These are phyloP conservation scores for Rhinichthys osculus DNA, from an alignment of 2,797 vertebrate genomes.

Conservation along the genomic window DNA sequence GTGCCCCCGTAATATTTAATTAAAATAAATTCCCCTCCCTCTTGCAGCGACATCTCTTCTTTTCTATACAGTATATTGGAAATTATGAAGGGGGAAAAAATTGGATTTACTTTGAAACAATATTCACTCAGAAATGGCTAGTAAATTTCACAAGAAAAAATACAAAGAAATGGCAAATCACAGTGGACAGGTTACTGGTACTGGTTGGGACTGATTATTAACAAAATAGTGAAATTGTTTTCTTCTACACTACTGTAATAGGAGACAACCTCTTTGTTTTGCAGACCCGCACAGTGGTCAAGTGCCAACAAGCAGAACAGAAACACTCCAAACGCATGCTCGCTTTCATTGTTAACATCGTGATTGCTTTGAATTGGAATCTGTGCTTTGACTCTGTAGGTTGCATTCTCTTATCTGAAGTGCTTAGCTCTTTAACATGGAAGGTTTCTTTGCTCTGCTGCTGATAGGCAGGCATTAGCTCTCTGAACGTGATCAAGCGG, in stretches of 20 bases:
- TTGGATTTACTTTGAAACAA: too few relatives aligned
- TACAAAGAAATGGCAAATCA: too few relatives aligned
- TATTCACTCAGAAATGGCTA: too few relatives aligned
- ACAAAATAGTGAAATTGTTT: neutral
- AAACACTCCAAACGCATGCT: neutral
- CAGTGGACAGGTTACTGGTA: neutral
- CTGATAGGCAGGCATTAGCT: slow-evolving; percentile 46
- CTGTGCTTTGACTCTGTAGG: neutral
- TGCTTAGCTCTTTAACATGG: slow-evolving; percentile 32
- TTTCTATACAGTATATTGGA: too few relatives aligned
- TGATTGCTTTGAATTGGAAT: neutral
- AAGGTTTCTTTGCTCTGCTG: slow-evolving; percentile 22
- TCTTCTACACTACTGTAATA: neutral
- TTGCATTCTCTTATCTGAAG: slow-evolving; percentile 14
- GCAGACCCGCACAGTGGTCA: neutral
- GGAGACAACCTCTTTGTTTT: too few relatives aligned
- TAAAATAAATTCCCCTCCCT: too few relatives aligned
- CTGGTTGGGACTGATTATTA: neutral
- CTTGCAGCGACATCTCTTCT: too few relatives aligned
- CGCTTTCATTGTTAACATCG: slow-evolving; percentile 10
- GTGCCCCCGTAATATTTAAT: too few relatives aligned
- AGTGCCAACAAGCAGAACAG: neutral
- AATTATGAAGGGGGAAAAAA: too few relatives aligned
- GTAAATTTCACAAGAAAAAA: too few relatives aligned
- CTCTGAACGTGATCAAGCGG: slow-evolving; percentile 49